Evolutionary conservation across 2,797 vertebrate genomes (phyloP), one percentile per base, ranked within the genome.

Genomic region (Parambassis ranga): DNA sequence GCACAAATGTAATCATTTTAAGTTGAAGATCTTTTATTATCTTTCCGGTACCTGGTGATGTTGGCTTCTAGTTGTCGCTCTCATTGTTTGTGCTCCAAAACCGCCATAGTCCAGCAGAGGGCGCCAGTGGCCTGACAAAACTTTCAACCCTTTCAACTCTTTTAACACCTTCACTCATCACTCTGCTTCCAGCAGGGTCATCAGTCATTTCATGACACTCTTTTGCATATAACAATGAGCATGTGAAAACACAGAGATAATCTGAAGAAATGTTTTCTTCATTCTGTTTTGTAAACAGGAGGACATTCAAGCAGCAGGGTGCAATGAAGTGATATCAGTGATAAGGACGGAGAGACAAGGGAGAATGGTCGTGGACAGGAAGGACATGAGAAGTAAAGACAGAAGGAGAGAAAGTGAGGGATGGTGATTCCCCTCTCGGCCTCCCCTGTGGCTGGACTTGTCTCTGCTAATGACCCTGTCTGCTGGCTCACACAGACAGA

Each of bases 381-480:
- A 66, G 48, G 42, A 47, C 24, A 59, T 6, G 27, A 38, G 77
- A 65, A 63, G 14, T 72, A 31, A 55, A 79, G 57, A 65, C 65
- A 56, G 71, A 32, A 63, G 32, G 62, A 63, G 73, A 48, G 56
- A 69, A 48, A 75, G 69, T 66, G 75, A 77, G 62, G 65, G 84
- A 84, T 85, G 71, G 74, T 80, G 81, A 70, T 67, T 71, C 81
- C 74, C 84, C 86, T 84, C 65, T 79, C 56, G 55, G 85, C 85
- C 62, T 87, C 86, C 85, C 89, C 83, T 76, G 85, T 89, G 88
- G 90, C 85, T 82, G 79, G 80, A 87, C 86, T 87, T 87, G 86
- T 91, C 75, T 91, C 83, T 86, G 81, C 87, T 89, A 90, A 91
- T 91, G 89, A 90, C 85, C 87, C 87, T 86, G 84, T 87, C 85